Evolutionary conservation across 2,113 vertebrate species (phyloP), one percentile per base, ranked within the genome.

Genomic region (Nothobranchius kuhntae): DNA sequence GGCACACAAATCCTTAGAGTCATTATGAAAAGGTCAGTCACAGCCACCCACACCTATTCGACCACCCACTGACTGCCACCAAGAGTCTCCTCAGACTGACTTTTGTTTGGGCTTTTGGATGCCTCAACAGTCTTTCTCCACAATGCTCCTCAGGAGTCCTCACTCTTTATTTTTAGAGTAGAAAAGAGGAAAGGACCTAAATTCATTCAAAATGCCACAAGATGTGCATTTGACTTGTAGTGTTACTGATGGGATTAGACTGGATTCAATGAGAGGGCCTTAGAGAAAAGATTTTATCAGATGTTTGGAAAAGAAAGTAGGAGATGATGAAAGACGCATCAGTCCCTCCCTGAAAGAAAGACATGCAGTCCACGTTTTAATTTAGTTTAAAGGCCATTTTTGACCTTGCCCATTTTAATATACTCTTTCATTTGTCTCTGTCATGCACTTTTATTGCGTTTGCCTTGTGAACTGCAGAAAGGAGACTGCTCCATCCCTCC

Each of bases 11-110:
- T 82, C 83, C 82, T 81, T 64, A 9, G 83, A 78, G 83, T 78
- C 24, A 6, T 65, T 60, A 58, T 69, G 67, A 84, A 87, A 89
- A 90, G 89, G 89, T 89, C 89, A 88, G 75, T 56, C n/a, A 73
- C 76, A 47, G 51, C 65, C 73, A 60, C 65, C 67, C 40, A 62
- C 44, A 56, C 69, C 68, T 53, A 57, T 70, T 73, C 83, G 53
- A 68, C 73, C 75, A 52, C 66, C 74, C 58, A 65, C 47, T 73
- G 62, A 67, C 62, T 51, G 55, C 61, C 11, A 35, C 67, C 47
- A 77, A 76, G 53, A 54, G 59, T 69, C 68, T 73, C 67, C 80
- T 73, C 13, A 1, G 76, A 35, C 63, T 26, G n/a, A 55, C 65
- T 70, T 61, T 36, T 36, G 30, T 59, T 61, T 17, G 1, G 56